Conservation (phyloP, 2,888 invertebrate genomes). For the Amorpha juglandis region DNA sequence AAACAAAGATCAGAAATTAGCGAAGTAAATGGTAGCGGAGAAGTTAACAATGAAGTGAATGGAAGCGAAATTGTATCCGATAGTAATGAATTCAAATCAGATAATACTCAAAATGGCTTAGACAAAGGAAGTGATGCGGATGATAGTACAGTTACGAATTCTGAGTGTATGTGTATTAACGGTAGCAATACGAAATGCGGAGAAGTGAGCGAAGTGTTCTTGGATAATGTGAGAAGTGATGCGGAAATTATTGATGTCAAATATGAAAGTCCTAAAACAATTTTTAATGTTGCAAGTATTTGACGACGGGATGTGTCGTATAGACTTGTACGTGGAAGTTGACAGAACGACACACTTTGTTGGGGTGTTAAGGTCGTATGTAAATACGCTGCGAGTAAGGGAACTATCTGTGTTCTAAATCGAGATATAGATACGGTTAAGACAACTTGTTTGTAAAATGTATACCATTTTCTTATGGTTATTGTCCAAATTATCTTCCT, state of each 20-base stretch:
- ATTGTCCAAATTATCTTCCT: too few relatives aligned
- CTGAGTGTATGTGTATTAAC: not conserved
- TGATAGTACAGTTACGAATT: not conserved
- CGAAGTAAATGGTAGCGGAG: not conserved
- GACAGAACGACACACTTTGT: not conserved
- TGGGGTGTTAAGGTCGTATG: too few relatives aligned
- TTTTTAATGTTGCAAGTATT: not conserved
- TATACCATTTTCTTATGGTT: too few relatives aligned
- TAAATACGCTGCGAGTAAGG: too few relatives aligned
- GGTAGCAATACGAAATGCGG: not conserved
- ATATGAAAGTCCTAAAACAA: conserved; percentile 13
- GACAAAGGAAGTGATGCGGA: not conserved
- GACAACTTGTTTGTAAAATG: too few relatives aligned
- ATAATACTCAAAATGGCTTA: not conserved
- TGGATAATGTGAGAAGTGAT: conserved; percentile 10
- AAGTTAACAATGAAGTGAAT: not conserved
- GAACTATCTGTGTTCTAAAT: too few relatives aligned
- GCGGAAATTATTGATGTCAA: conserved; percentile 11
- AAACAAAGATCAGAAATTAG: not conserved
- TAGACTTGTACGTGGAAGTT: not conserved
- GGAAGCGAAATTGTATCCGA: not conserved
- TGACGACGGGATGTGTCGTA: conserved; percentile 4
- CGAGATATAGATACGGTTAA: too few relatives aligned
- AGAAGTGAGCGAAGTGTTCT: not conserved
- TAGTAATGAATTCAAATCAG: not conserved